Base-by-base conservation (phyloP, 2,113 vertebrate species). In the Porphyrio hochstetteri region DNA sequence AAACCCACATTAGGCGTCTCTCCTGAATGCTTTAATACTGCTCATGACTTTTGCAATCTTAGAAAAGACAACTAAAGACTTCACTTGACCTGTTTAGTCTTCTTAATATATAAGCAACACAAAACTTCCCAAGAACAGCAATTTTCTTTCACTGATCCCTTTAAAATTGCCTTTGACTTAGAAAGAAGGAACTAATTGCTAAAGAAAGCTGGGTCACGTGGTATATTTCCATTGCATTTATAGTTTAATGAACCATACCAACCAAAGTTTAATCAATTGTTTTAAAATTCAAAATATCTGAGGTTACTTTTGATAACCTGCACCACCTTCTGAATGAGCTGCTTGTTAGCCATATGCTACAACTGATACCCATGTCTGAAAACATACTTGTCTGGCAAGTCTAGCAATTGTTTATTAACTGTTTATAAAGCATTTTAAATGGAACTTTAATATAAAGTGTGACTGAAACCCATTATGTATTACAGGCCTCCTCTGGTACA, bases 391-490 rank as follows among this genome's bases (percentile, higher is more conserved):
- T 77, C 44, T 46, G 44, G 44, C 16, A 91, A 90, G 52, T 70
- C 69, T 60, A 77, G 69, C 53, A 81, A 28, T 65, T 52, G 52
- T 83, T 95, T 83, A 71, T 70, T 65, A 89, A 83, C 28, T 83
- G 82, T 88, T 86, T 82, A 60, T 28, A 82, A 86, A 93, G 61
- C 11, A 77, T 72, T 93, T 93, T 2, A 80, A 93, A 93, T 82
- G 52, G 75, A 95, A 84, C 89, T 88, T 93, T 74, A 88, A 93
- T 86, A 94, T 79, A 94, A 96, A 95, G 93, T 33, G 59, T 68
- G 81, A 94, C 88, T 78, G 71, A 93, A 93, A 91, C 33, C 38
- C 84, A 56, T 46, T 75, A 83, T 31, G 60, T 44, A 40, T 81
- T 68, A 90, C 42, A 93, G 35, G 52, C 29, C 13, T 57, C 24